Percentiles rank a stretch among this genome's conserved stretches.
These are phyloP conservation scores for Acanthaster planci DNA, from an alignment of 35 echinoderm and acorn worm species.

Conservation along the genomic window DNA sequence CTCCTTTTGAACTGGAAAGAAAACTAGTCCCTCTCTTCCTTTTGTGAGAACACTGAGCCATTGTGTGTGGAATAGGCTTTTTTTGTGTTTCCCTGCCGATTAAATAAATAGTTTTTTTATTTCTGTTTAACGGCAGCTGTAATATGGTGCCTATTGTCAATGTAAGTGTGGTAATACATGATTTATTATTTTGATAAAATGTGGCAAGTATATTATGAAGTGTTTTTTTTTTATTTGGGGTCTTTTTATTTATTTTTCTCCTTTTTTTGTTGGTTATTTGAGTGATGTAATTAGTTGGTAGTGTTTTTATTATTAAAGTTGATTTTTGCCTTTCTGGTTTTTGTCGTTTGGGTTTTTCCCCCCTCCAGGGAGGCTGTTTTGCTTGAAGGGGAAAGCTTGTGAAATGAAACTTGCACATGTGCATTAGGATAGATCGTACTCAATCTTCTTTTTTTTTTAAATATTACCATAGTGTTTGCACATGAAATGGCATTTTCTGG, in stretches of 20 bases:
- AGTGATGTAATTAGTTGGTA: not conserved
- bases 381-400: too few species aligned
- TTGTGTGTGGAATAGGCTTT: not conserved
- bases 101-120: not conserved
- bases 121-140: slow-evolving; percentile 7
- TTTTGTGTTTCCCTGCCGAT: slow-evolving; percentile 10
- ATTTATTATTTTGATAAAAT: slow-evolving; percentile 27
- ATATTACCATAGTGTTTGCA: too few species aligned
- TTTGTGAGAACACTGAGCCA: not conserved
- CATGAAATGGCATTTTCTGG: too few species aligned
- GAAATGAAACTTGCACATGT: too few species aligned
- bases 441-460: too few species aligned
- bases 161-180: slow-evolving; percentile 3
- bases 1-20: too few species aligned
- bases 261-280: not conserved
- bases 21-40: not conserved
- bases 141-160: slow-evolving; percentile 13
- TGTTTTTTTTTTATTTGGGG: not conserved
- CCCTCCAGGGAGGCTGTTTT: too few species aligned
- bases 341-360: not conserved
- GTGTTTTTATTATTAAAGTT: slow-evolving; percentile 1
- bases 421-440: too few species aligned
- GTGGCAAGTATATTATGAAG: not conserved
- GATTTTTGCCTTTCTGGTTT: not conserved
- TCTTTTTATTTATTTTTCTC: not conserved